Percentiles rank a stretch among this genome's conserved stretches.
These are phyloP conservation scores for Panagrolaimus sp. DNA, from an alignment of 1,140 invertebrate species.

Conservation along the genomic window DNA sequence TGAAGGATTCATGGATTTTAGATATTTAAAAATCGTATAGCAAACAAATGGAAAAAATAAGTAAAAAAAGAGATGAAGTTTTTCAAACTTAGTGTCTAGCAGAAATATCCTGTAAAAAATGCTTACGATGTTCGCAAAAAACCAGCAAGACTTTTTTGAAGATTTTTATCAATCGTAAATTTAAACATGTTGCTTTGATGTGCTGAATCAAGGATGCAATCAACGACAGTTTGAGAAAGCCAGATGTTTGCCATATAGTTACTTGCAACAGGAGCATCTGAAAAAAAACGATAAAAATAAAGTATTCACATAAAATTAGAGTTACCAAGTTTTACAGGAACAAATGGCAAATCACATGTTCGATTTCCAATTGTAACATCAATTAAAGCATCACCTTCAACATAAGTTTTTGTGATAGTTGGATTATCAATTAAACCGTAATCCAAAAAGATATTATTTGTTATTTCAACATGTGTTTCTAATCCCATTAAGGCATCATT, in stretches of 20 bases:
- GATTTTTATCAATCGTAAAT: constrained; percentile 26
- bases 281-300: constrained; percentile 1
- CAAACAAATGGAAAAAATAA: too few relatives aligned
- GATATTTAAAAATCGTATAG: too few relatives aligned
- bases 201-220: constrained; percentile 23
- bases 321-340: constrained; percentile 15
- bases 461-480: constrained; percentile 39
- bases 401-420: constrained; percentile 27
- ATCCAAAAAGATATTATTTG: constrained; percentile 41
- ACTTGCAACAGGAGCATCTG: constrained; percentile 1
- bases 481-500: constrained; percentile 42
- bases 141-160: constrained; percentile 26
- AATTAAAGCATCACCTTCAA: constrained; percentile 27
- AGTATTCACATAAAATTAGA: neutral
- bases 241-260: constrained; percentile 31
- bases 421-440: constrained; percentile 45
- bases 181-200: constrained; percentile 27
- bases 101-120: too few relatives aligned
- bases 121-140: constrained; percentile 30
- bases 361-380: constrained; percentile 35
- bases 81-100: too few relatives aligned
- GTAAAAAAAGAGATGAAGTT: too few relatives aligned
- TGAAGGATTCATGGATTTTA: too few relatives aligned
- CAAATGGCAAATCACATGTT: constrained; percentile 28
- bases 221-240: constrained; percentile 21